These are phyloP conservation scores for Euglossa dilemma DNA, from an alignment of 1,140 invertebrate genomes.

Conservation along the genomic window DNA sequence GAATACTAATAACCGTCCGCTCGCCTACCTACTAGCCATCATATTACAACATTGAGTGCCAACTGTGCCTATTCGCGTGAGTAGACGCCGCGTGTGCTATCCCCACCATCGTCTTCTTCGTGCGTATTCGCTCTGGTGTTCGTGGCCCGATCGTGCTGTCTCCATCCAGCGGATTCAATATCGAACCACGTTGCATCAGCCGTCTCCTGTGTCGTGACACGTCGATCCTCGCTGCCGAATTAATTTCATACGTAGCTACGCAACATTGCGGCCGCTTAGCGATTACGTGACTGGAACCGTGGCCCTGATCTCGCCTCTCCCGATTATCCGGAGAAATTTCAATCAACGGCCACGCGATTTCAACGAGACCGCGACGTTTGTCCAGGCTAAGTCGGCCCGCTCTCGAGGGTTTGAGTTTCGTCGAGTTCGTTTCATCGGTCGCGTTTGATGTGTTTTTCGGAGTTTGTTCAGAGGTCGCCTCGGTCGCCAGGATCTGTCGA, in stretches of 20 bases:
- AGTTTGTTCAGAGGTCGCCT: neutral
- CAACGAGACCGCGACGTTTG: neutral
- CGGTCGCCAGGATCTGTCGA: neutral
- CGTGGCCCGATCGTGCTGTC: neutral
- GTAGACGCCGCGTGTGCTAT: neutral
- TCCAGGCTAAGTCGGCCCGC: neutral
- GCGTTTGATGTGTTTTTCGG: neutral
- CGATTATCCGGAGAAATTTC: constrained; percentile 6
- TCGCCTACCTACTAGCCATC: constrained; percentile 33
- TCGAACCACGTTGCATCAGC: constrained; percentile 21
- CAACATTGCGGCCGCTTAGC: constrained; percentile 34
- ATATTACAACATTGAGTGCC: constrained; percentile 63
- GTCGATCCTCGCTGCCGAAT: constrained; percentile 44
- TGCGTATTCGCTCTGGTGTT: too few relatives aligned
- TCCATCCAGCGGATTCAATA: constrained; percentile 17
- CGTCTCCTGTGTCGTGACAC: constrained; percentile 5
- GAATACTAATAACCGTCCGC: constrained; percentile 73
- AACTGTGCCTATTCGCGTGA: constrained; percentile 54
- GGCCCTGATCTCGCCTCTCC: neutral
- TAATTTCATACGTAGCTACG: constrained; percentile 45
- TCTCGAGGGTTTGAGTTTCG: neutral
- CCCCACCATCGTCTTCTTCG: too few relatives aligned
- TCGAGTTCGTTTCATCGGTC: neutral
- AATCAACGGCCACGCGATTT: neutral
- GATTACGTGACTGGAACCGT: constrained; percentile 16